Evolutionary conservation across 2,113 vertebrate genomes (phyloP).

Genomic region (Isurus oxyrinchus): DNA sequence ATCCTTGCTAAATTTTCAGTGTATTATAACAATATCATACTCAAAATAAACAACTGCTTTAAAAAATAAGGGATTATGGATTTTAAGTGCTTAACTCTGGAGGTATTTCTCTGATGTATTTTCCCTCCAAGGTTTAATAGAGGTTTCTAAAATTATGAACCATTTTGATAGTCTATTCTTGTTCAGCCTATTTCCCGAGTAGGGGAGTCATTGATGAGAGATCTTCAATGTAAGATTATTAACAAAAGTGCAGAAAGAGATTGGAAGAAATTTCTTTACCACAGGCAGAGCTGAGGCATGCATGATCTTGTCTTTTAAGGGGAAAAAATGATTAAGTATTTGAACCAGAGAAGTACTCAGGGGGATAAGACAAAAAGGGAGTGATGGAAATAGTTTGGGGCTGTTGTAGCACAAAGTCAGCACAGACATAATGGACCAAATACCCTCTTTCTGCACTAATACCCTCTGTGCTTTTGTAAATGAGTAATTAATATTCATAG

Average conservation of each 20-base stretch:
- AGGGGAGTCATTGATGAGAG: background rate
- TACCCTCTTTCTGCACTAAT: background rate
- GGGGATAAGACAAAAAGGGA: background rate
- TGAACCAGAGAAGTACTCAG: background rate
- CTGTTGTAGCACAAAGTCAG: background rate
- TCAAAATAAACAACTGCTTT: background rate
- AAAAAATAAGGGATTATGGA: background rate
- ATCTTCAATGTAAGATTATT: background rate
- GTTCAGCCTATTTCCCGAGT: no score
- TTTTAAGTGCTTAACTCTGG: background rate
- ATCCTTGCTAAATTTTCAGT: slow-evolving; percentile 19
- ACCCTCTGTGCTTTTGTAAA: background rate
- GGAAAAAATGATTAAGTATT: background rate
- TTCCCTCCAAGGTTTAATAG: background rate
- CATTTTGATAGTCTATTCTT: background rate
- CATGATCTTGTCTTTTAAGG: background rate
- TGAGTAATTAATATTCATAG: slow-evolving; percentile 25
- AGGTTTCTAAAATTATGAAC: background rate
- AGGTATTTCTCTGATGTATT: background rate
- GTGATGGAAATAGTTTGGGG: background rate
- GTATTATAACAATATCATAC: background rate
- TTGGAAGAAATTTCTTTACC: background rate
- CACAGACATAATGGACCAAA: background rate
- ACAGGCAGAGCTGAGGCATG: background rate
- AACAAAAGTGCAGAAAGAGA: background rate